Percentiles rank a stretch among this genome's conserved stretches.
These are phyloP conservation scores for Picus viridis DNA, from an alignment of 2,797 vertebrate species.

Conservation along the genomic window DNA sequence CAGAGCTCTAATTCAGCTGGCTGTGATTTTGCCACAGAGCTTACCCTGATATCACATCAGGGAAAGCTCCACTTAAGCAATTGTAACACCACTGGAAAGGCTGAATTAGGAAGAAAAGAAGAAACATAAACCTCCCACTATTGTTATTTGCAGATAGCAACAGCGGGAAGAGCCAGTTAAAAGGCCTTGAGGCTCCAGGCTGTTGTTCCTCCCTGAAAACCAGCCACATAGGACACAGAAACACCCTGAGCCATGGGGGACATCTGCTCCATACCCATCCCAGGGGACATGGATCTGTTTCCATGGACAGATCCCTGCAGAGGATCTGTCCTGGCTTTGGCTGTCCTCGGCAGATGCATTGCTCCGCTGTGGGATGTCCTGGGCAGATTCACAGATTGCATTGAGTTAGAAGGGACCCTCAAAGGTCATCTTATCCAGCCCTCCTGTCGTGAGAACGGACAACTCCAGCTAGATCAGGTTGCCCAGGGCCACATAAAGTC, in stretches of 20 bases:
- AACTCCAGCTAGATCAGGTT: too few relatives aligned
- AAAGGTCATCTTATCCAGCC: too few relatives aligned
- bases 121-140: conserved; percentile 68
- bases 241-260: neutral
- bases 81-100: conserved; percentile 68
- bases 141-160: conserved; percentile 45
- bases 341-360: neutral
- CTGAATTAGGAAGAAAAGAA: conserved; percentile 58
- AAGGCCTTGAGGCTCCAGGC: conserved; percentile 18
- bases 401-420: too few relatives aligned
- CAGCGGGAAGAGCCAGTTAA: conserved; percentile 35
- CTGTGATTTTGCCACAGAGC: neutral
- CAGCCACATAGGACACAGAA: neutral
- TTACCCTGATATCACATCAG: neutral
- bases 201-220: conserved; percentile 34
- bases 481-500: too few relatives aligned
- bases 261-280: accelerated
- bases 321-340: neutral
- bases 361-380: neutral
- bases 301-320: accelerated
- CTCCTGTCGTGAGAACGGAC: too few relatives aligned
- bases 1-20: neutral
- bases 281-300: accelerated
- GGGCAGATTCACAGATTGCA: too few relatives aligned
- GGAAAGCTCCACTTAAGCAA: conserved; percentile 58